Evolutionary conservation across 2,113 vertebrate species (phyloP), one percentile per base, ranked within the genome.

Genomic region (Thryonomys swinderianus): DNA sequence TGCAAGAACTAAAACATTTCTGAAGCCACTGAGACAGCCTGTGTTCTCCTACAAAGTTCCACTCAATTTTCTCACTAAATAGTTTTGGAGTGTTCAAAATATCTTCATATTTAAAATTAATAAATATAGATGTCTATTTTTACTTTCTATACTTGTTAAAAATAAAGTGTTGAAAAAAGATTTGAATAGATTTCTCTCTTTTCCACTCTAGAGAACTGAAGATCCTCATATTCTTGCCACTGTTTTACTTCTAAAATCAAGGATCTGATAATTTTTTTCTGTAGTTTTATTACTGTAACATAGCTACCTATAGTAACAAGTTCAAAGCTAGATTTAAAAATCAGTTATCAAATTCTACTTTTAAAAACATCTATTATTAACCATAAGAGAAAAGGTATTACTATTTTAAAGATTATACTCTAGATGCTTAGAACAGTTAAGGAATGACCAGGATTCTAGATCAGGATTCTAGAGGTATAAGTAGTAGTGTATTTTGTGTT

Each of bases 41-140:
- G n/a, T 18, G 8, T 78, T 6, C 86, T 81, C 34, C 42, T 78
- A 37, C 12, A n/a, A 42, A 51, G 20, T 76, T 82, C 25, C 1
- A 78, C 13, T 14, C 23, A 27, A 10, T 45, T n/a, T 69, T 32
- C 82, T 25, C 20, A 25, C n/a, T 71, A 30, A 69, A 59, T 69
- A n/a, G 23, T 87, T 91, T 59, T 45, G 34, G 1, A 67, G 71
- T 67, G 34, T 74, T 96, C 42, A 73, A 57, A 85, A 62, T 42
- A n/a, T 90, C 40, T 95, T 53, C 20, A 48, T 85, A 67, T 79
- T 95, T 93, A 81, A 93, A 88, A 85, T 48, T 66, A 88, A 62
- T 17, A 82, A 95, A 21, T 10, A 67, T 23, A 73, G 37, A 13
- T 16, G 17, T 86, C 67, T 91, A 2, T 34, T 87, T 78, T 73